Evolutionary conservation across 2,888 invertebrate genomes (phyloP), one percentile per base, ranked within the genome.

Genomic region (Catocala nupta): DNA sequence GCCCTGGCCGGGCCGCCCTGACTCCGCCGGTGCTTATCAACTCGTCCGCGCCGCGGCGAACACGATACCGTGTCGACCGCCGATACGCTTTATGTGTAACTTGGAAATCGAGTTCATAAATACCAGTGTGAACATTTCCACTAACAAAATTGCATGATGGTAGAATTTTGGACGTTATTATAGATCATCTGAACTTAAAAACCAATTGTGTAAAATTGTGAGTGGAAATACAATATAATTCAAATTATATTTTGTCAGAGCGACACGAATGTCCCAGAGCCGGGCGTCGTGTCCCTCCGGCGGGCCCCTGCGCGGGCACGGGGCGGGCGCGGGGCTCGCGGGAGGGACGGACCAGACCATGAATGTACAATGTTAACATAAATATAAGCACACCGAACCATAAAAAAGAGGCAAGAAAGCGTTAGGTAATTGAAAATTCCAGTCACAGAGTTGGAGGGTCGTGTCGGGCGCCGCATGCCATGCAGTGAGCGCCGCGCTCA

Each of bases 321-420:
- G 9, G 11, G 16, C 12, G 36, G 5, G 33, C 48, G 10, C 50
- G 25, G 54, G 62, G 61, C 44, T 42, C 9, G 36, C 16, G 53
- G 59, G 61, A 55, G 68, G 65, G 65, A 55, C 44, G 65, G 67
- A 64, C 56, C 70, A 61, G 61, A 62, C 60, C 62, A 61, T 65
- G 64, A 71, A 65, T 71, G 61, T 74, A 72, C 73, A 79, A 75
- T 77, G 75, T 82, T 75, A 86, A 89, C 87, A 90, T 85, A 83
- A 85, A 89, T 85, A 82, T 75, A 91, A 92, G 92, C 93, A 93
- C 94, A 94, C 91, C 88, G 90, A 94, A 91, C 90, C 92, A 91
- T 91, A 88, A 86, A 89, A 86, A 89, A 87, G 81, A 90, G 89
- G 91, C 90, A 86, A 87, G 84, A 89, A 91, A 92, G 91, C 92